Conservation (phyloP, 2,888 invertebrate genomes). For the Octonoba sinensis region DNA sequence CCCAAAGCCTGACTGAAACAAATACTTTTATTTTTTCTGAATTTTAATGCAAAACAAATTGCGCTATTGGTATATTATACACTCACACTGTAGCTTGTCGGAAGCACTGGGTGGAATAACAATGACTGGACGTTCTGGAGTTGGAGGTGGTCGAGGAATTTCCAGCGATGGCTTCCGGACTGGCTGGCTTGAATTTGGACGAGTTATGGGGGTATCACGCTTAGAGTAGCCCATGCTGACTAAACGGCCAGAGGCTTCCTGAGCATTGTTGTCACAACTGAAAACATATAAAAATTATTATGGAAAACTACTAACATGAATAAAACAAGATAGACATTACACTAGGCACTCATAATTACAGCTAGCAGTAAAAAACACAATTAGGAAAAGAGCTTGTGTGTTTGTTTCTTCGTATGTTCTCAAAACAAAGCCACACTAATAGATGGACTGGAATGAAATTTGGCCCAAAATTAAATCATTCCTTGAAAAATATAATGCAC, state of each 20-base stretch:
- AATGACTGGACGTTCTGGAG: conserved; percentile 64
- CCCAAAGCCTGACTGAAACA: too few species aligned
- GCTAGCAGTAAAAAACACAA: not conserved
- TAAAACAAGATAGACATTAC: too few species aligned
- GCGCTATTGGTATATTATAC: not conserved
- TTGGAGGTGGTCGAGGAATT: conserved; percentile 48
- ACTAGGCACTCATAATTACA: not conserved
- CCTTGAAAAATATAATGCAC: too few species aligned
- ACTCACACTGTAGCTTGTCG: conserved; percentile 67
- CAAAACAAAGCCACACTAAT: too few species aligned
- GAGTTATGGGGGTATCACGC: conserved; percentile 77
- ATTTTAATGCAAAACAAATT: too few species aligned
- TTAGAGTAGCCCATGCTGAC: conserved; percentile 86
- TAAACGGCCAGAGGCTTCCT: conserved; percentile 86
- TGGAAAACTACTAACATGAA: too few species aligned
- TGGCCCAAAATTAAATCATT: too few species aligned
- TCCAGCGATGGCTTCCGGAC: conserved; percentile 59
- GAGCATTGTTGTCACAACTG: conserved; percentile 90
- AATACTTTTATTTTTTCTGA: too few species aligned
- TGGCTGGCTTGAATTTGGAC: conserved; percentile 71
- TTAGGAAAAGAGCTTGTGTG: too few species aligned
- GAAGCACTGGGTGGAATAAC: conserved; percentile 65
- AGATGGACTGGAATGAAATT: too few species aligned
- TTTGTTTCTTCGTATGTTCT: too few species aligned
- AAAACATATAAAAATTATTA: conserved; percentile 5